A percentile compares a stretch with the other conserved stretches of the same genome.
These are phyloP conservation scores for Torymus texanus DNA, from an alignment of 2,888 invertebrate species.

Conservation along the genomic window DNA sequence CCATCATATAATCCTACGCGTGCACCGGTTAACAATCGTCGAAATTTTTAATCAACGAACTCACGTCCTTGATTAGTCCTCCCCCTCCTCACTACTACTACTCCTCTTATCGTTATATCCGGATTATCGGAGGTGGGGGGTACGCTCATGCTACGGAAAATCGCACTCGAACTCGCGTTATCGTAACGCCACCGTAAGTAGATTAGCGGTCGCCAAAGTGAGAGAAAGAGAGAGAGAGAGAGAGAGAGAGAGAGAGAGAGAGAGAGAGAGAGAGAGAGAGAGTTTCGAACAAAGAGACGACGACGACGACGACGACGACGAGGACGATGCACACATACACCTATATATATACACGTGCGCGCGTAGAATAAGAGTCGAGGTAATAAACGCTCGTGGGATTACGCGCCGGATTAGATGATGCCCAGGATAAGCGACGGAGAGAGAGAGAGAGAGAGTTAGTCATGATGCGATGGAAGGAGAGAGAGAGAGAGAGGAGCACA, in stretches of 20 bases:
- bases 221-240: no score
- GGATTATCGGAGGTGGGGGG: conserved; percentile 8
- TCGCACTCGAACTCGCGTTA: conserved; percentile 33
- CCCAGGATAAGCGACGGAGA: no score
- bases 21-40: neutral
- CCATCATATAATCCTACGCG: neutral
- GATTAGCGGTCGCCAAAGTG: conserved; percentile 29
- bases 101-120: conserved; percentile 5
- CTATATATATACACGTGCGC: neutral
- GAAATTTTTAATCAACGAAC: conserved; percentile 36
- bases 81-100: neutral
- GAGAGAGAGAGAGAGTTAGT: neutral
- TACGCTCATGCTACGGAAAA: neutral
- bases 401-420: neutral
- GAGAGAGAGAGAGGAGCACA: no score
- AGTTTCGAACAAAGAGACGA: neutral
- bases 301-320: neutral
- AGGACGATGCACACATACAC: conserved; percentile 3
- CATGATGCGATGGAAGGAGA: neutral
- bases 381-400: conserved; percentile 2
- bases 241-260: no score
- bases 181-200: conserved; percentile 35
- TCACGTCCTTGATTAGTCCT: neutral
- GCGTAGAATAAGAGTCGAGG: neutral
- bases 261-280: no score